Conservation (phyloP, 2,888 invertebrate genomes). For the Nymphalis polychloros region DNA sequence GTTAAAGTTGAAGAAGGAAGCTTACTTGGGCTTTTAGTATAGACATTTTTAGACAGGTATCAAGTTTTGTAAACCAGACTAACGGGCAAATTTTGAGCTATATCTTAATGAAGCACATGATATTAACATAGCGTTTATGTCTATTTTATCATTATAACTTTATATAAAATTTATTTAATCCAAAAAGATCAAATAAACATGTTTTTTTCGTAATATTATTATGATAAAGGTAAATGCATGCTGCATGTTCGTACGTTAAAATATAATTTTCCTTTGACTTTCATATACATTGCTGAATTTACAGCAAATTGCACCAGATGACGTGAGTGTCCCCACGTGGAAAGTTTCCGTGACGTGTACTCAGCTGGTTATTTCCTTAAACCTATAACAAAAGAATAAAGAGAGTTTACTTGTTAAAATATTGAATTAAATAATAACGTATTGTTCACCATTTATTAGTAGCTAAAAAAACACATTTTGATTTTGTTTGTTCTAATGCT, state of each 20-base stretch:
- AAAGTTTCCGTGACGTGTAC: constrained; percentile 48
- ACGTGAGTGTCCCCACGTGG: constrained; percentile 63
- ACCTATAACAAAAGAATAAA: neutral
- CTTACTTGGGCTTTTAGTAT: too few species aligned
- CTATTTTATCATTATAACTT: too few species aligned
- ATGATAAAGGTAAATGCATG: neutral
- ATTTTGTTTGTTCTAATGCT: neutral
- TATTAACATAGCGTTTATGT: too few species aligned
- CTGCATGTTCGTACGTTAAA: neutral
- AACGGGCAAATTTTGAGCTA: too few species aligned
- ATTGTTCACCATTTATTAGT: neutral
- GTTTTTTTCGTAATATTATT: neutral
- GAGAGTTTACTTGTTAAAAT: too few species aligned
- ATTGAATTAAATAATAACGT: neutral
- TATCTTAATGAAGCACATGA: too few species aligned
- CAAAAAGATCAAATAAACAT: too few species aligned
- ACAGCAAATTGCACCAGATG: constrained; percentile 36
- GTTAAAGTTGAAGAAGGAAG: too few species aligned
- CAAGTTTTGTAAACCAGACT: too few species aligned
- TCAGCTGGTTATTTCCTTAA: constrained; percentile 7
- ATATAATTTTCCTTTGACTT: neutral
- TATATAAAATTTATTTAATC: too few species aligned
- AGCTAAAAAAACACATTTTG: neutral
- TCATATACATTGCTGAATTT: constrained; percentile 15
- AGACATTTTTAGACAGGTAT: too few species aligned